Evolutionary conservation across 2,797 vertebrate species (phyloP), one percentile per base, ranked within the genome.

Genomic region (Limosa lapponica): DNA sequence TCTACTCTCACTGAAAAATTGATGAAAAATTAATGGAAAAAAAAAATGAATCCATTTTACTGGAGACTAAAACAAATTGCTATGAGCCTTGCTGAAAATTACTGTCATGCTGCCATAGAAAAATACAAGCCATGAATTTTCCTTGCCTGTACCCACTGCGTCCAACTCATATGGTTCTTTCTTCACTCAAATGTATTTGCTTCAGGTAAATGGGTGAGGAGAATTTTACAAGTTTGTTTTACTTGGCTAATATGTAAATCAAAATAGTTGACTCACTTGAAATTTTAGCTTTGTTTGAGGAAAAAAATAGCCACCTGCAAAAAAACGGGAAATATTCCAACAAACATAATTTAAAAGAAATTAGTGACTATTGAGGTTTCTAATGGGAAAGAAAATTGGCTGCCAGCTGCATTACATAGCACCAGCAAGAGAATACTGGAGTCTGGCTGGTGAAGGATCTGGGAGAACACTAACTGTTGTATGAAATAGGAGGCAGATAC

Each of bases 291-390:
- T 82, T 93, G 37, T 27, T 64, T 49, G 22, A 69, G 41, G 19
- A 30, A 44, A 59, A 51, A 67, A 39, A 36, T 0, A 83, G 32
- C 9, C 43, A 90, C 70, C 71, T 82, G 55, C 8, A 83, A 81
- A 91, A 72, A 64, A 71, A 71, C 0, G 22, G n/a, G 61, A 83
- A 83, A 46, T 13, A 30, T 65, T 79, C 62, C 55, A 89, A 57
- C 34, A 82, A 93, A 66, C 5, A 12, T 18, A 62, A 82, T 59
- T 89, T 87, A 79, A 89, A 91, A 78, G 23, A 93, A 86, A 74
- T 22, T 32, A 87, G 6, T 66, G 41, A 55, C 67, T 73, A 24
- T 5, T 67, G 64, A 84, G 17, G 28, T 85, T 95, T 90, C 77
- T 80, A 73, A 84, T 11, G 6, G 46, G 61, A 84, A 91, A 86